phyloP scores from a whole-genome alignment of 2,113 vertebrate species.

The Brachyhypopomus gauderio region DNA sequence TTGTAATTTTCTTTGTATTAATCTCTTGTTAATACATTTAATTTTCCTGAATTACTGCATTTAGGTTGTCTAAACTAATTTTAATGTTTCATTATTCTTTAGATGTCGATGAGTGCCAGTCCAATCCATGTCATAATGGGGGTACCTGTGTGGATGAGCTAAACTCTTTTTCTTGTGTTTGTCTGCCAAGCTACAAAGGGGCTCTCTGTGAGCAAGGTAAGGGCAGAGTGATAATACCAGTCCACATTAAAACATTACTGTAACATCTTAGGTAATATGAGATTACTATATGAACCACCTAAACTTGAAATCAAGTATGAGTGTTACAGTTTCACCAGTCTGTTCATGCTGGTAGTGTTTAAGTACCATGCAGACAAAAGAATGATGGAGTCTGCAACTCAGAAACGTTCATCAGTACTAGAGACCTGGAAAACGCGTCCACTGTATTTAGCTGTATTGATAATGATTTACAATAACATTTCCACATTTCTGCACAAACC shows the following conservation, averaged over 20 bases:
- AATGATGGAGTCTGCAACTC: no score
- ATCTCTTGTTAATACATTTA: background rate
- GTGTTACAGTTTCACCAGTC: no score
- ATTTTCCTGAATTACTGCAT: background rate
- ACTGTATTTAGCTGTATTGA: no score
- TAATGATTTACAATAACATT: no score
- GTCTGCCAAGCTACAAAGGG: constrained; percentile 91
- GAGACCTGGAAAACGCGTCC: no score
- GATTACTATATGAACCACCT: no score
- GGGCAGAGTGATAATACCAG: constrained; percentile 18
- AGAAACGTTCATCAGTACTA: no score
- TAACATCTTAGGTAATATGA: background rate
- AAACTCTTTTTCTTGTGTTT: constrained; percentile 86
- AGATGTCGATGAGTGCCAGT: constrained; percentile 96
- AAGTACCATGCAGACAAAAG: no score
- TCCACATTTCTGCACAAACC: no score
- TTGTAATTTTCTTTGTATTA: background rate
- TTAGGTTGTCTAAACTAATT: background rate
- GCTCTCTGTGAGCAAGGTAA: constrained; percentile 91
- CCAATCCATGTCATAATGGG: constrained; percentile 92
- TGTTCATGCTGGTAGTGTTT: no score
- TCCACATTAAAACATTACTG: background rate
- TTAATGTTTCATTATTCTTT: constrained; percentile 45
- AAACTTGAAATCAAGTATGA: no score
- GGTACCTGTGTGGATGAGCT: constrained; percentile 89